Percentiles rank a stretch among this genome's conserved stretches.
phyloP scores from a whole-genome alignment of 2,113 vertebrate species.

The Lates calcarifer region DNA sequence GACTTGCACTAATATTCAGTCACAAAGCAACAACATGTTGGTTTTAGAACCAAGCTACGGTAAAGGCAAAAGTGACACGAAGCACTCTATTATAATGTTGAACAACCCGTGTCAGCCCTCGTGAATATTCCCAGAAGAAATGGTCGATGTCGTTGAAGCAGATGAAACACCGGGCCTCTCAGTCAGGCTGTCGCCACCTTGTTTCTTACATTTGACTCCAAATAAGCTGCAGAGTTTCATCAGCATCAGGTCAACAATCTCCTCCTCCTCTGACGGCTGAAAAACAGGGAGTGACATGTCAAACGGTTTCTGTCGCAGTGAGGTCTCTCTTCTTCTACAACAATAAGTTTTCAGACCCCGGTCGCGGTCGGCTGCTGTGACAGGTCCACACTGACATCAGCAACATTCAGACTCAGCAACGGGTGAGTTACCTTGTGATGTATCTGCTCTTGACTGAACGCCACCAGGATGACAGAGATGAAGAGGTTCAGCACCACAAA shows the following conservation, averaged over 20 bases:
- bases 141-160: constrained; percentile 35
- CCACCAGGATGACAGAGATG: constrained; percentile 96
- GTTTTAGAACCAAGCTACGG: neutral
- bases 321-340: neutral
- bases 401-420: constrained; percentile 8
- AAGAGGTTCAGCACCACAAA: constrained; percentile 97
- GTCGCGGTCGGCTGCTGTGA: neutral
- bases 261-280: constrained; percentile 93
- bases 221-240: constrained; percentile 91
- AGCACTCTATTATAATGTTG: neutral
- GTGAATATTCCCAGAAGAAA: constrained; percentile 45
- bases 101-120: constrained; percentile 29
- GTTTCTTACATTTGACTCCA: constrained; percentile 88
- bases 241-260: constrained; percentile 93
- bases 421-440: constrained; percentile 87
- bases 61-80: constrained; percentile 19
- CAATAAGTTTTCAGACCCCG: neutral
- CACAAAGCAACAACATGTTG: constrained; percentile 26
- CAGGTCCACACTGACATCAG: neutral
- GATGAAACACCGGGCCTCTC: constrained; percentile 37
- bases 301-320: neutral
- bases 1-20: constrained; percentile 21
- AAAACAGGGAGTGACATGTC: constrained; percentile 42
- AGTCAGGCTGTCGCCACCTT: constrained; percentile 35
- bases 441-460: constrained; percentile 94